Evolutionary conservation across 2,113 vertebrate species (phyloP).

Genomic region (Nothocercus julius): DNA sequence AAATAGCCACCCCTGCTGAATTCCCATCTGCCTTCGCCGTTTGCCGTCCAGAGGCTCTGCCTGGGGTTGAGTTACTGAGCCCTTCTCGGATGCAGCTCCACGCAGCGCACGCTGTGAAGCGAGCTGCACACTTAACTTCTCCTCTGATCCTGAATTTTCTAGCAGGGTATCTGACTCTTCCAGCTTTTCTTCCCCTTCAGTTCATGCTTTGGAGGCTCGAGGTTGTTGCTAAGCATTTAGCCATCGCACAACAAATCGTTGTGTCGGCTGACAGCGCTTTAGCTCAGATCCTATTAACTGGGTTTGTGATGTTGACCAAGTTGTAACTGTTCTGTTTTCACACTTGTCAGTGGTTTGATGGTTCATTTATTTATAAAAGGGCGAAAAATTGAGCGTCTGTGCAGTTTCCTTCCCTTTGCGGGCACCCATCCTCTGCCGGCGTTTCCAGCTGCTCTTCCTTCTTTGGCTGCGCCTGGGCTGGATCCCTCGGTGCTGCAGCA

Average conservation of each 20-base stretch:
- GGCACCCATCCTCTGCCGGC: background rate
- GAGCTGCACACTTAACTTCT: slow-evolving; percentile 6
- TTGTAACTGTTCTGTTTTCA: background rate
- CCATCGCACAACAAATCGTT: background rate
- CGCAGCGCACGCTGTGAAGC: slow-evolving; percentile 1
- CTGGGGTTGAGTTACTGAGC: background rate
- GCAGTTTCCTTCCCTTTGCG: background rate
- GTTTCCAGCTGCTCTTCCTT: background rate
- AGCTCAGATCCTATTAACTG: background rate
- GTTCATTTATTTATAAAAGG: background rate
- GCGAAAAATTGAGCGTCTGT: background rate
- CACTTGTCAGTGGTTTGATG: background rate
- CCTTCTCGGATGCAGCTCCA: background rate
- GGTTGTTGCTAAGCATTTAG: background rate
- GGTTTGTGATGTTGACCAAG: background rate
- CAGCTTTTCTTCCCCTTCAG: background rate
- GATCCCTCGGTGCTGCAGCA: background rate
- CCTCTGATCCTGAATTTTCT: slow-evolving; percentile 25
- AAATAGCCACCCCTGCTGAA: slow-evolving; percentile 12
- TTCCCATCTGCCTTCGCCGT: background rate
- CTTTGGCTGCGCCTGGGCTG: background rate
- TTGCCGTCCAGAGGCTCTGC: slow-evolving; percentile 35
- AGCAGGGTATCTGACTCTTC: background rate
- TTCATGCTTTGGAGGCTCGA: background rate
- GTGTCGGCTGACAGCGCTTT: background rate